A percentile compares a stretch with the other conserved stretches of the same genome.
phyloP scores from a whole-genome alignment of 1,140 invertebrate species.

The Macrobrachium rosenbergii region DNA sequence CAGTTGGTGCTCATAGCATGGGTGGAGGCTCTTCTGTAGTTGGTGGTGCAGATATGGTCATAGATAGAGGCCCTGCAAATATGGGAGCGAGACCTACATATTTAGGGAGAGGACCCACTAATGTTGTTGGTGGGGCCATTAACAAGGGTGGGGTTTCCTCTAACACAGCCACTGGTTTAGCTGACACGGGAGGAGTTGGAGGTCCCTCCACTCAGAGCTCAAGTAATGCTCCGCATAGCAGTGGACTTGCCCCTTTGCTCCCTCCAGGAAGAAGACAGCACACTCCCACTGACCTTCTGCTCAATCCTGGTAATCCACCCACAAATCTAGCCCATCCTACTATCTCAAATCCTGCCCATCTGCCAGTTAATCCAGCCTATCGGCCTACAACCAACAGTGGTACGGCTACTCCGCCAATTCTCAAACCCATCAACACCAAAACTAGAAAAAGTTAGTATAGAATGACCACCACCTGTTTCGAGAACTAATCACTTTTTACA shows the following conservation, averaged over 20 bases:
- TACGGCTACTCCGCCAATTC: slow-evolving; percentile 4
- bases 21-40: background rate
- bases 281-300: slow-evolving; percentile 53
- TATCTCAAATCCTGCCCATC: slow-evolving; percentile 35
- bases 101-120: background rate
- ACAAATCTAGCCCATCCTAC: slow-evolving; percentile 45
- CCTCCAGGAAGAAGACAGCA: slow-evolving; percentile 48
- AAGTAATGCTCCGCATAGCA: background rate
- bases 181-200: background rate
- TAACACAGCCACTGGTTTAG: background rate
- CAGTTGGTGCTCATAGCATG: slow-evolving; percentile 9
- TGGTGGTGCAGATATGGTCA: slow-evolving; percentile 3
- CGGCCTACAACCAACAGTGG: slow-evolving; percentile 56
- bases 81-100: background rate
- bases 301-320: slow-evolving; percentile 55
- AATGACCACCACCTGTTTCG: too few species aligned
- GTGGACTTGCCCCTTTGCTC: slow-evolving; percentile 43
- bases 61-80: background rate
- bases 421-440: too few species aligned
- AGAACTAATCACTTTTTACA: too few species aligned
- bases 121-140: background rate
- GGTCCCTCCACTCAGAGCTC: background rate
- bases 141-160: background rate
- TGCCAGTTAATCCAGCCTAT: slow-evolving; percentile 52
- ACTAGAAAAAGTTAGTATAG: too few species aligned